phyloP scores from a whole-genome alignment of 1,140 invertebrate species.

The Hypsibius dujardini region DNA sequence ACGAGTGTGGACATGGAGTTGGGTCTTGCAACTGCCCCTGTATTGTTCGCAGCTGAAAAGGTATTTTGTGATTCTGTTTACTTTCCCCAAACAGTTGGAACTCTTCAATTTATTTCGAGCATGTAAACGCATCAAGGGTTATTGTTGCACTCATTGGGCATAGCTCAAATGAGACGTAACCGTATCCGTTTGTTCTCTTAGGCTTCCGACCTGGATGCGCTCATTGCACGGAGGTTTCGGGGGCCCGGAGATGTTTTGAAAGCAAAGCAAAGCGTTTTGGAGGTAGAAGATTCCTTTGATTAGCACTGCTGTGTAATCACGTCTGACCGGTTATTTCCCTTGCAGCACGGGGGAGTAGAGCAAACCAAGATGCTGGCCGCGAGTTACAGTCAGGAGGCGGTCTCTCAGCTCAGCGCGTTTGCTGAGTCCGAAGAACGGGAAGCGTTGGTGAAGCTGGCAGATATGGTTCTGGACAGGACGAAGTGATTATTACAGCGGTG shows the following conservation, averaged over 20 bases:
- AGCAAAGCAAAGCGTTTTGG: constrained; percentile 73
- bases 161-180: no score
- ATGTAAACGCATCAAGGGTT: no score
- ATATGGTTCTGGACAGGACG: constrained; percentile 49
- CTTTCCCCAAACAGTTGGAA: no score
- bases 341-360: constrained; percentile 56
- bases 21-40: constrained; percentile 77
- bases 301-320: background rate
- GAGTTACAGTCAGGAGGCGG: constrained; percentile 71
- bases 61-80: constrained; percentile 36
- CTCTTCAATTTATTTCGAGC: no score
- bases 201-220: constrained; percentile 80
- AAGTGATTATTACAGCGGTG: constrained; percentile 30
- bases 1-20: constrained; percentile 81
- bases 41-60: constrained; percentile 79
- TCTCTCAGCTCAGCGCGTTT: constrained; percentile 52
- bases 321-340: constrained; percentile 22
- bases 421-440: constrained; percentile 67
- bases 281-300: constrained; percentile 31
- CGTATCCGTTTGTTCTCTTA: no score
- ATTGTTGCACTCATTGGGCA: no score
- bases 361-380: constrained; percentile 78
- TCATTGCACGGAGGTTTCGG: constrained; percentile 88
- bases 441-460: constrained; percentile 54
- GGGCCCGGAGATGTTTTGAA: constrained; percentile 76